Conservation (phyloP, 2,113 vertebrate genomes). For the Choloepus hoffmanni region DNA sequence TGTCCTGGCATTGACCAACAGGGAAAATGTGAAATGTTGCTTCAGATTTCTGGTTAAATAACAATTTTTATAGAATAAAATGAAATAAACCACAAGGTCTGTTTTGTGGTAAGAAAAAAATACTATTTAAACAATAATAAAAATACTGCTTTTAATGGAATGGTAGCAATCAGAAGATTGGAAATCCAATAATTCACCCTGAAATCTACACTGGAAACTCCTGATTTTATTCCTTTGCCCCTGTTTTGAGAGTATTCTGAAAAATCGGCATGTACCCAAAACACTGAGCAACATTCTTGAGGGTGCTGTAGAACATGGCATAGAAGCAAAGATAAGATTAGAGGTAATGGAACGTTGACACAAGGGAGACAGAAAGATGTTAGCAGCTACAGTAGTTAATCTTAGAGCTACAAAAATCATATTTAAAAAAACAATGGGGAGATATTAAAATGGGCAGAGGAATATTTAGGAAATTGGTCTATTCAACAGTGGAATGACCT, state of each 20-base stretch:
- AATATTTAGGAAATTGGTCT: not conserved
- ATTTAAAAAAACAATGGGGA: not conserved
- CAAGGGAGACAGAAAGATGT: not conserved
- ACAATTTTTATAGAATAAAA: not conserved
- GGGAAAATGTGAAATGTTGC: not conserved
- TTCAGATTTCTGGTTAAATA: not conserved
- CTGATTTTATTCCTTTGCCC: not conserved
- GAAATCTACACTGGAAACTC: not conserved
- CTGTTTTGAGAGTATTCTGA: not conserved
- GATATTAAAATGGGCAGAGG: not conserved
- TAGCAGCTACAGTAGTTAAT: not conserved
- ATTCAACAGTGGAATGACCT: not conserved
- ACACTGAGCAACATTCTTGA: not conserved
- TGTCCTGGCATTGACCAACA: not conserved
- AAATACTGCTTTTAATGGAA: not conserved
- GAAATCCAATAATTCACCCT: not conserved
- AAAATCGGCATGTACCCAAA: not conserved
- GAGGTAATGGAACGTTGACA: not conserved
- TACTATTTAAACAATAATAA: not conserved
- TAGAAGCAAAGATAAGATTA: not conserved
- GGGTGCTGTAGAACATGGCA: not conserved
- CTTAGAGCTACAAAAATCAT: not conserved
- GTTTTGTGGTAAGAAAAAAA: not conserved
- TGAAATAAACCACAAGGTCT: not conserved
- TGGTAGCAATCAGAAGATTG: not conserved